A percentile compares a stretch with the other conserved stretches of the same genome.
phyloP scores from a whole-genome alignment of 2,797 vertebrate genomes.

The Paramormyrops hopkinsi region DNA sequence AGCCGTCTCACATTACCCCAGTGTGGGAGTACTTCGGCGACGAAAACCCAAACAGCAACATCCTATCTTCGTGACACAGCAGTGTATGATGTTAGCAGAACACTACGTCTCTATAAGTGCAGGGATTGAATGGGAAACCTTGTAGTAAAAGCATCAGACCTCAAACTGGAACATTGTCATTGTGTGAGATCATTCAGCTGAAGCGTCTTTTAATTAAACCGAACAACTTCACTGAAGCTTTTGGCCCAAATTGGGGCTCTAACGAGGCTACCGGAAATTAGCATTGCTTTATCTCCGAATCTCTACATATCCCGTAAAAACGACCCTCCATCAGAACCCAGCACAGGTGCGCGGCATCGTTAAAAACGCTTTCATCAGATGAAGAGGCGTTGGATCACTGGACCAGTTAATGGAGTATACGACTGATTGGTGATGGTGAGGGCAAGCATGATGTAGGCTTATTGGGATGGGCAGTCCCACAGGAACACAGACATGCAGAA shows the following conservation, averaged over 20 bases:
- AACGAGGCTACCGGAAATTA: not conserved
- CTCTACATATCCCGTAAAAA: not conserved
- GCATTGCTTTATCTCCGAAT: not conserved
- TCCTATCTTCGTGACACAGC: not conserved
- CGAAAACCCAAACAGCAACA: not conserved
- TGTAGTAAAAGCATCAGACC: not conserved
- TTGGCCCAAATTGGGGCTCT: too few relatives aligned
- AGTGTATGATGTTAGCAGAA: not conserved
- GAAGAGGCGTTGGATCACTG: not conserved
- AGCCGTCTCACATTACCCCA: slow-evolving; percentile 1
- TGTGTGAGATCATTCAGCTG: not conserved
- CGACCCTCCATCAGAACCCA: not conserved
- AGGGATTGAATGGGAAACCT: not conserved
- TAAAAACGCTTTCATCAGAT: not conserved
- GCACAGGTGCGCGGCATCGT: not conserved
- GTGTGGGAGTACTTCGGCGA: not conserved
- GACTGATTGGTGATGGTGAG: not conserved
- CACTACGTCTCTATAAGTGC: not conserved
- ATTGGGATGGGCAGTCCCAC: not conserved
- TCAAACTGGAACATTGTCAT: not conserved
- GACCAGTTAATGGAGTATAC: not conserved
- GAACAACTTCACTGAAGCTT: not conserved
- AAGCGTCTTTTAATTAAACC: not conserved
- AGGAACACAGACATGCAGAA: not conserved
- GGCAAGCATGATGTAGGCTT: not conserved